Evolutionary conservation across 2,113 vertebrate genomes (phyloP).

Genomic region (Trichechus manatus): DNA sequence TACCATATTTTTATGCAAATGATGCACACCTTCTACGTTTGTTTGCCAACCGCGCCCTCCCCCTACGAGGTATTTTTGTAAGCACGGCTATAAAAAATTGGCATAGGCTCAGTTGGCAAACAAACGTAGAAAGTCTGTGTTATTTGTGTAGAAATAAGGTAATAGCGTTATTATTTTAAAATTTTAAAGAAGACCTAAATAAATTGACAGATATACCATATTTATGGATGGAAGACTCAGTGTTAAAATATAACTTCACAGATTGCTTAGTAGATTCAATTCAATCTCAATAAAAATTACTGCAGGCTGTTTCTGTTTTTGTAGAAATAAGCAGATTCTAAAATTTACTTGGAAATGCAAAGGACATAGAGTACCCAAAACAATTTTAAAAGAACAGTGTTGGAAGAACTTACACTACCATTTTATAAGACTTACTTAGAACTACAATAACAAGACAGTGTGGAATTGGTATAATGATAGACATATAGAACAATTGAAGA

Average conservation of each 20-base stretch:
- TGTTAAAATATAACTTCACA: neutral
- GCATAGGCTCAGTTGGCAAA: too few relatives aligned
- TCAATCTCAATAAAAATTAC: neutral
- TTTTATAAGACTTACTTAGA: conserved; percentile 15
- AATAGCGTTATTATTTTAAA: neutral
- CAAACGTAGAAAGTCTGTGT: too few relatives aligned
- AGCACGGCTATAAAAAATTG: too few relatives aligned
- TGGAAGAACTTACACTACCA: neutral
- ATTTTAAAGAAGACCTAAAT: neutral
- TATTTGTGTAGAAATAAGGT: too few relatives aligned
- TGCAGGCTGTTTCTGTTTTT: neutral
- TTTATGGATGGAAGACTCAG: conserved; percentile 13
- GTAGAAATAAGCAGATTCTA: neutral
- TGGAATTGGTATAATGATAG: neutral
- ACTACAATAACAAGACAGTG: neutral
- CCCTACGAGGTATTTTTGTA: too few relatives aligned
- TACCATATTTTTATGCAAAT: too few relatives aligned
- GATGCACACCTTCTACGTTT: too few relatives aligned
- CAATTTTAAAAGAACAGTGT: neutral
- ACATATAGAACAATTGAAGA: neutral
- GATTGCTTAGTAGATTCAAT: neutral
- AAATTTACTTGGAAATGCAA: conserved; percentile 24
- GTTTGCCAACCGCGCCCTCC: too few relatives aligned
- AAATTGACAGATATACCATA: neutral
- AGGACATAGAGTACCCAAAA: neutral